Conservation (phyloP, 2,888 invertebrate genomes). For the Euplexia lucipara region DNA sequence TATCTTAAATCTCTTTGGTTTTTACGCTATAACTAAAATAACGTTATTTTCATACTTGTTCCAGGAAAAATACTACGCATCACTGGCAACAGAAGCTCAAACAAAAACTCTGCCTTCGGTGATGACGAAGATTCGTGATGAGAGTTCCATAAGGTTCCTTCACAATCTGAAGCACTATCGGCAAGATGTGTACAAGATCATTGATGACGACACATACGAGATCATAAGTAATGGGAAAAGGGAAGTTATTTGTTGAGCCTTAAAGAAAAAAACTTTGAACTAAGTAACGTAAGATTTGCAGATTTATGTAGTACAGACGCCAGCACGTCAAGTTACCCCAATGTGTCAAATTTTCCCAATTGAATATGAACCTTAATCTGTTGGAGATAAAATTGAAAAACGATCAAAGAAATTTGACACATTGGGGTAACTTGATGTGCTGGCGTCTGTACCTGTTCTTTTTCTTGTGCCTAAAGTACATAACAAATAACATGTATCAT, state of each 20-base stretch:
- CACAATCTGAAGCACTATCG: slow-evolving; percentile 93
- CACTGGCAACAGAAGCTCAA: slow-evolving; percentile 92
- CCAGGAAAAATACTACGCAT: slow-evolving; percentile 93
- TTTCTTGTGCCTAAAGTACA: slow-evolving; percentile 7
- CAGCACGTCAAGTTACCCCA: too few species aligned
- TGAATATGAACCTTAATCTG: too few species aligned
- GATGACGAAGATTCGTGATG: slow-evolving; percentile 93
- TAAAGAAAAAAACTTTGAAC: slow-evolving; percentile 34
- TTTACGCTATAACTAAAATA: neutral
- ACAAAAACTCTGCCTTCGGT: slow-evolving; percentile 92
- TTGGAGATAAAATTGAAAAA: too few species aligned
- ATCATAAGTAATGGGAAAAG: slow-evolving; percentile 85
- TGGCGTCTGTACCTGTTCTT: slow-evolving; percentile 13
- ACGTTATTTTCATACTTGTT: slow-evolving; percentile 62
- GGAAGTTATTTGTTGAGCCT: slow-evolving; percentile 85
- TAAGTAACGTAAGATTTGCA: slow-evolving; percentile 4
- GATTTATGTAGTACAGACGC: too few species aligned
- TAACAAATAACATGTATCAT: slow-evolving; percentile 9
- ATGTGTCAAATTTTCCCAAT: too few species aligned
- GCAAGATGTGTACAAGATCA: slow-evolving; percentile 92
- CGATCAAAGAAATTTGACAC: too few species aligned
- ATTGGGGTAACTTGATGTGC: too few species aligned
- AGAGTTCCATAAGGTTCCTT: slow-evolving; percentile 91
- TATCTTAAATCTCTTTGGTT: too few species aligned
- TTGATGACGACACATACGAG: slow-evolving; percentile 92